A percentile compares a stretch with the other conserved stretches of the same genome.
Evolutionary conservation across 2,888 invertebrate species (phyloP).

Genomic region (Ophioninae sp.): DNA sequence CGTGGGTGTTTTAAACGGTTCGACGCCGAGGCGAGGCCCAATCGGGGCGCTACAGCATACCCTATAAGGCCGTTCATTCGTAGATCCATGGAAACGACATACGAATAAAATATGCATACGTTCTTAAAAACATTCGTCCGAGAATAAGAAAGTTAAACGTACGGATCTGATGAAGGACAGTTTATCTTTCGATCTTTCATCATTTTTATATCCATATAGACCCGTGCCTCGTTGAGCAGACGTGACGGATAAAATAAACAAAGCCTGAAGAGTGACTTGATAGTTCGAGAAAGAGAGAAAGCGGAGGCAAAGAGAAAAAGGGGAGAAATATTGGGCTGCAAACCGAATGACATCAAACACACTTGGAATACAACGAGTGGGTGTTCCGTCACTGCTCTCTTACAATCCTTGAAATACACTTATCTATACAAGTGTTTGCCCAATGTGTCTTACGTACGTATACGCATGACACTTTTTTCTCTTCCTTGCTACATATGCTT

Average conservation of each 20-base stretch:
- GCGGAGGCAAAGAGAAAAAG: constrained; percentile 5
- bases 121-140: constrained; percentile 11
- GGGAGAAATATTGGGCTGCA: constrained; percentile 18
- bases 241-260: constrained; percentile 43
- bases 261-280: constrained; percentile 17
- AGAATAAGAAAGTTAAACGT: constrained; percentile 41
- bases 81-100: constrained; percentile 43
- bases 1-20: constrained; percentile 76
- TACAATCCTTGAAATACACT: constrained; percentile 15
- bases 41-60: constrained; percentile 71
- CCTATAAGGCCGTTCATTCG: constrained; percentile 74
- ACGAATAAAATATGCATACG: constrained; percentile 17
- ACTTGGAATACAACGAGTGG: constrained; percentile 48
- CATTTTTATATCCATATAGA: neutral
- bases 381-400: constrained; percentile 23
- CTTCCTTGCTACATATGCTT: constrained; percentile 12
- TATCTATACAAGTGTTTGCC: constrained; percentile 47
- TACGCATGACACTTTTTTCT: constrained; percentile 28
- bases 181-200: constrained; percentile 6
- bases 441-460: constrained; percentile 35
- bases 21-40: constrained; percentile 69
- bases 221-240: neutral
- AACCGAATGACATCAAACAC: constrained; percentile 52
- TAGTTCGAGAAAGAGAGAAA: constrained; percentile 20
- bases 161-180: neutral